Evolutionary conservation across 2,888 invertebrate species (phyloP).

Genomic region (Neoascia interrupta): DNA sequence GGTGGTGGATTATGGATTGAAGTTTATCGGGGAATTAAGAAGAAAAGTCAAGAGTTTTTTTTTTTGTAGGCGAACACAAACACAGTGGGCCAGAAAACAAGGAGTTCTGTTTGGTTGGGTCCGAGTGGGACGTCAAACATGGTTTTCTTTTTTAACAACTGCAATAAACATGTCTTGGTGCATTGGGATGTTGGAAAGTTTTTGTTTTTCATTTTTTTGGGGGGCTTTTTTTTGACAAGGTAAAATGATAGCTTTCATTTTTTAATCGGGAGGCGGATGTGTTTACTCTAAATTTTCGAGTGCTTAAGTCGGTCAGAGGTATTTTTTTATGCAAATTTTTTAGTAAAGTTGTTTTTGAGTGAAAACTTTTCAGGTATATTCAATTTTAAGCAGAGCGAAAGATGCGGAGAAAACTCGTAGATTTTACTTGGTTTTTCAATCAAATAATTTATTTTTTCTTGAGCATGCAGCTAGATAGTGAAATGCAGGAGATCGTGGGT

Average conservation of each 20-base stretch:
- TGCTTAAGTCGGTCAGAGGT: too few relatives aligned
- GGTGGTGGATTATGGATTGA: constrained; percentile 46
- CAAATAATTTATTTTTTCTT: too few relatives aligned
- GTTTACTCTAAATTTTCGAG: too few relatives aligned
- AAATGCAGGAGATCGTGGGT: too few relatives aligned
- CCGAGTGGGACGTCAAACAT: constrained; percentile 62
- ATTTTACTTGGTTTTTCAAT: too few relatives aligned
- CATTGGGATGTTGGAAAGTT: constrained; percentile 53
- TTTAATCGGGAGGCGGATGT: too few relatives aligned
- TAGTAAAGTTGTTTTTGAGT: too few relatives aligned
- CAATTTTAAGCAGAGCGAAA: too few relatives aligned
- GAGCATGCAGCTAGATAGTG: too few relatives aligned
- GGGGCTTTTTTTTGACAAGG: constrained; percentile 1
- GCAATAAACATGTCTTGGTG: constrained; percentile 58
- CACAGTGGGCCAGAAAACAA: constrained; percentile 59
- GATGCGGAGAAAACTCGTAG: too few relatives aligned
- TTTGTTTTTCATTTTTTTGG: constrained; percentile 2
- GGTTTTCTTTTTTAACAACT: constrained; percentile 58
- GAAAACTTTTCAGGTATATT: too few relatives aligned
- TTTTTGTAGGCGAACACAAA: constrained; percentile 55
- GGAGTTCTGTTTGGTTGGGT: constrained; percentile 53
- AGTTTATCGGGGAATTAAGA: constrained; percentile 43
- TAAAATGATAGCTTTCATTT: constrained; percentile 20
- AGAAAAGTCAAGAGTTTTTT: constrained; percentile 33
- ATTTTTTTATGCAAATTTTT: too few relatives aligned